Percentiles rank a stretch among this genome's conserved stretches.
These are phyloP conservation scores for Phenganax stokvisi DNA, from an alignment of 92 coral and sea anemone genomes.

Conservation along the genomic window DNA sequence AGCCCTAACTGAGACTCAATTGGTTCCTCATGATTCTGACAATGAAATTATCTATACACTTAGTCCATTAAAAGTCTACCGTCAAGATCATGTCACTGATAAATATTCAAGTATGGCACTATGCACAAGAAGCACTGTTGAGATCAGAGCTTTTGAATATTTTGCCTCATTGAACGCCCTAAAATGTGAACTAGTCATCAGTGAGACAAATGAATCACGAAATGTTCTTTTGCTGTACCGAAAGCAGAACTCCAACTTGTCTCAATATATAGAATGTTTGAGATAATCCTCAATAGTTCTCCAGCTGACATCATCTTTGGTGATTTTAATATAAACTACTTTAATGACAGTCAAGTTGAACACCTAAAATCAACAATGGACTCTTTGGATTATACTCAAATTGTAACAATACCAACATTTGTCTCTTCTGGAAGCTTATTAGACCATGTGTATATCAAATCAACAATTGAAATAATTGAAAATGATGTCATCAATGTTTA, in stretches of 20 bases:
- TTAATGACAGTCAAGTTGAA: conserved; percentile 37
- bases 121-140: background rate
- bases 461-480: background rate
- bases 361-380: conserved; percentile 45
- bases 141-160: background rate
- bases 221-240: too few species aligned
- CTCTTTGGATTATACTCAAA: conserved; percentile 41
- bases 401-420: conserved; percentile 52
- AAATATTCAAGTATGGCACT: conserved; percentile 9
- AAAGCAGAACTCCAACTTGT: too few species aligned
- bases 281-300: too few species aligned
- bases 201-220: too few species aligned
- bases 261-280: too few species aligned
- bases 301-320: too few species aligned
- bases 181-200: background rate
- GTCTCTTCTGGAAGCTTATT: conserved; percentile 52
- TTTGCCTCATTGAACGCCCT: background rate
- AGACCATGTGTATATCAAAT: conserved; percentile 56
- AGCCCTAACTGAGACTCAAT: conserved; percentile 55
- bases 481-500: conserved; percentile 46
- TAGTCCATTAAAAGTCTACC: background rate
- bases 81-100: conserved; percentile 16
- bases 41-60: background rate
- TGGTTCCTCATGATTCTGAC: conserved; percentile 16
- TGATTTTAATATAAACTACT: conserved; percentile 35